Conservation (phyloP, 2,113 vertebrate genomes). For the Stercorarius parasiticus region DNA sequence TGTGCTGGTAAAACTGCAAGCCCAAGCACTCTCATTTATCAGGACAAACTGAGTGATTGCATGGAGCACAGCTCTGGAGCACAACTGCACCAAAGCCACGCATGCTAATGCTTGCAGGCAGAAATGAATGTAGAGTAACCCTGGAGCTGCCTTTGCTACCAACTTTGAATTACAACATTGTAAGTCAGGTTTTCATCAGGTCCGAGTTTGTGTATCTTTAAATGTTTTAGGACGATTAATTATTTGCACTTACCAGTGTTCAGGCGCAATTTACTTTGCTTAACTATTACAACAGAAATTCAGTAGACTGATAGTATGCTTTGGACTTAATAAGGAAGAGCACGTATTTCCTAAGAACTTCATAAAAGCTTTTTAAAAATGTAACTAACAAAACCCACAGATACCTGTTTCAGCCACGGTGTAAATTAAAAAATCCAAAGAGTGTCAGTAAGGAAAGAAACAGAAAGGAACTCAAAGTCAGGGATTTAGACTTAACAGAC, state of each 20-base stretch:
- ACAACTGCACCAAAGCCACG: not conserved
- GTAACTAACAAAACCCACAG: not conserved
- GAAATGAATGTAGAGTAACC: not conserved
- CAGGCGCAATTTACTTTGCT: not conserved
- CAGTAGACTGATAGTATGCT: not conserved
- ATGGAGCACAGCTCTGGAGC: not conserved
- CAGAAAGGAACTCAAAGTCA: not conserved
- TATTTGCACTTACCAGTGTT: not conserved
- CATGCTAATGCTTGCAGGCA: not conserved
- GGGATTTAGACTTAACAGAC: not conserved
- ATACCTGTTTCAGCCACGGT: not conserved
- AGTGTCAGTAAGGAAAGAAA: not conserved
- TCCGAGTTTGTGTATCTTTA: not conserved
- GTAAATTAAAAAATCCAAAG: not conserved
- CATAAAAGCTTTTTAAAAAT: not conserved
- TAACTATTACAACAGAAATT: not conserved
- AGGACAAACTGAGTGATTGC: not conserved
- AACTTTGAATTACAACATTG: not conserved
- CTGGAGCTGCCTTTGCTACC: not conserved
- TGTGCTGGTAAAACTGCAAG: slow-evolving; percentile 16
- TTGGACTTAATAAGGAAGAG: not conserved
- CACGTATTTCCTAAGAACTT: not conserved
- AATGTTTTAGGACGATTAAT: not conserved
- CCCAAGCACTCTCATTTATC: slow-evolving; percentile 17
- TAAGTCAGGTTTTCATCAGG: not conserved